These are phyloP conservation scores for Acanthococcus lagerstroemiae DNA, from an alignment of 2,888 invertebrate genomes.

Conservation along the genomic window DNA sequence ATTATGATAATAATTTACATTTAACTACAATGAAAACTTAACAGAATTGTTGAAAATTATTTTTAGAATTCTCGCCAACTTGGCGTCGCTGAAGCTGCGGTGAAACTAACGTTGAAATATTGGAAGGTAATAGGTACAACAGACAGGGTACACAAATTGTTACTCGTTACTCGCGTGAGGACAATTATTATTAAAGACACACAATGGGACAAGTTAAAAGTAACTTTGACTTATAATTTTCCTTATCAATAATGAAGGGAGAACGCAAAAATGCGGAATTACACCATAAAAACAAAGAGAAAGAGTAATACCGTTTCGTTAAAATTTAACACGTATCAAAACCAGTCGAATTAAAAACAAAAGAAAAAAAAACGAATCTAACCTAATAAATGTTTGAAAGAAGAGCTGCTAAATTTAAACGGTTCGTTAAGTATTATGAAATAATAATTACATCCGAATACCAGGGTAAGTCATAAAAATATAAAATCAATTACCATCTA, in stretches of 20 bases:
- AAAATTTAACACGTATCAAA: conserved; percentile 15
- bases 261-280: conserved; percentile 4
- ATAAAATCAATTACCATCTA: conserved; percentile 32
- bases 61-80: no score
- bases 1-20: no score
- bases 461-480: not conserved
- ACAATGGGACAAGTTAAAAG: conserved; percentile 33
- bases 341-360: conserved; percentile 9
- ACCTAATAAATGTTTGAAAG: no score
- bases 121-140: conserved; percentile 14
- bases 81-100: not conserved
- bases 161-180: no score
- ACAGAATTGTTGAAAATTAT: no score
- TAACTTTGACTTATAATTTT: conserved; percentile 34
- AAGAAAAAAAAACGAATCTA: conserved; percentile 1
- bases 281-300: conserved; percentile 13
- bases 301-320: conserved; percentile 1
- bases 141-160: no score
- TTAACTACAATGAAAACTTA: no score
- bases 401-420: no score
- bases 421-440: no score
- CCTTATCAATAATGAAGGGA: not conserved
- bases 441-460: no score
- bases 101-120: conserved; percentile 1
- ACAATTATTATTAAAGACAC: conserved; percentile 30